A percentile compares a stretch with the other conserved stretches of the same genome.
Conservation (phyloP, 2,113 vertebrate genomes). For the Cephalopterus ornatus region DNA sequence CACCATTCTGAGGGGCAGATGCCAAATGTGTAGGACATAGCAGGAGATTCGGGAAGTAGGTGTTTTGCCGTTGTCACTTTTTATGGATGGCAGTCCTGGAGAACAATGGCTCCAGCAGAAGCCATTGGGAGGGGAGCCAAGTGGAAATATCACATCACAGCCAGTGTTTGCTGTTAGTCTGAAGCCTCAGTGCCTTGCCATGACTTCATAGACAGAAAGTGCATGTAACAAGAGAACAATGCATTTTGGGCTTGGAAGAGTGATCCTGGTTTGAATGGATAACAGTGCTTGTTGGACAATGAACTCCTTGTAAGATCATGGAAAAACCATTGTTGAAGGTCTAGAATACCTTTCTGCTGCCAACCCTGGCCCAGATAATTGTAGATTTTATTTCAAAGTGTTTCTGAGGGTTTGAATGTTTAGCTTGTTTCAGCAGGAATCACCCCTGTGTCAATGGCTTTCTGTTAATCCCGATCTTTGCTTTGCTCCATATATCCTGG, state of each 20-base stretch:
- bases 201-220: conserved; percentile 65
- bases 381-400: background rate
- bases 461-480: background rate
- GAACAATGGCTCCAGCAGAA: conserved; percentile 50
- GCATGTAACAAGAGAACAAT: conserved; percentile 59
- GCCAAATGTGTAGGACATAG: background rate
- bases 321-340: conserved; percentile 34
- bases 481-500: background rate
- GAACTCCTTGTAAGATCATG: conserved; percentile 55
- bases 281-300: conserved; percentile 40
- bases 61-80: background rate
- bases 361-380: background rate
- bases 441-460: background rate
- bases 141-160: conserved; percentile 41
- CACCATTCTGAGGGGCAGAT: background rate
- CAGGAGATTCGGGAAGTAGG: background rate
- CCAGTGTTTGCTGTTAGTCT: conserved; percentile 58
- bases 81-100: background rate
- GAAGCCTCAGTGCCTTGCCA: conserved; percentile 28
- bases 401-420: background rate
- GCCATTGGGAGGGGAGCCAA: conserved; percentile 33
- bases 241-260: conserved; percentile 38
- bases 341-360: background rate
- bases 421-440: background rate
- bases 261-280: conserved; percentile 28